Conservation (phyloP, 1,140 invertebrate genomes). For the Heliothis virescens region DNA sequence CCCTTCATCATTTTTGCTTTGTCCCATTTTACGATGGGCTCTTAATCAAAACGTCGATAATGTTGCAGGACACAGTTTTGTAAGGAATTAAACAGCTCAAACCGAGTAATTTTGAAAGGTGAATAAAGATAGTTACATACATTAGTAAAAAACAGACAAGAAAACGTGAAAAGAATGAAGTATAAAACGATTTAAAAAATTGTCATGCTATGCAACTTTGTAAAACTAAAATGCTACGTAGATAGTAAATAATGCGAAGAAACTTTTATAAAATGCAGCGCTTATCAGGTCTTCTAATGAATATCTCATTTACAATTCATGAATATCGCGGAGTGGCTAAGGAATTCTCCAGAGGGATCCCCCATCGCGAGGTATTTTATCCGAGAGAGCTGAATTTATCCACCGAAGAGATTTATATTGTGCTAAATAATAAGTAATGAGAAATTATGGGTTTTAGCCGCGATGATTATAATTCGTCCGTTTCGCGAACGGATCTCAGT, state of each 20-base stretch:
- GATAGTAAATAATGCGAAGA: conserved; percentile 1
- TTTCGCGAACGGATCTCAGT: neutral
- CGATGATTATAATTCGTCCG: neutral
- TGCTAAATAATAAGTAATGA: neutral
- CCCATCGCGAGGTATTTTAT: neutral
- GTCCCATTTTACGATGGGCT: neutral
- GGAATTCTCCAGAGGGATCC: conserved; percentile 2
- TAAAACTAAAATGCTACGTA: conserved; percentile 26
- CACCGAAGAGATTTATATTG: neutral
- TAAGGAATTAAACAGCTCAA: neutral
- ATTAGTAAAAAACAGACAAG: neutral
- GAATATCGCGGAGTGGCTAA: conserved; percentile 13
- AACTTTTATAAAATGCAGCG: neutral
- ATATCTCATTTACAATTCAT: conserved; percentile 40
- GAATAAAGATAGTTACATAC: neutral
- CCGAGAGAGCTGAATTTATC: neutral
- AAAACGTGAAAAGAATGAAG: neutral
- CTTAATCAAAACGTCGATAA: neutral
- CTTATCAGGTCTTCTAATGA: conserved; percentile 18
- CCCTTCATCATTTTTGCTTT: too few relatives aligned
- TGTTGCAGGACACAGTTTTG: neutral
- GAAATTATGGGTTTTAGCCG: conserved; percentile 1
- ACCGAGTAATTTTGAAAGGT: neutral
- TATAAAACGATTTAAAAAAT: conserved; percentile 4
- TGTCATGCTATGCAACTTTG: conserved; percentile 14